phyloP scores from a whole-genome alignment of 1,140 invertebrate genomes.

The Cotesia vestalis region DNA sequence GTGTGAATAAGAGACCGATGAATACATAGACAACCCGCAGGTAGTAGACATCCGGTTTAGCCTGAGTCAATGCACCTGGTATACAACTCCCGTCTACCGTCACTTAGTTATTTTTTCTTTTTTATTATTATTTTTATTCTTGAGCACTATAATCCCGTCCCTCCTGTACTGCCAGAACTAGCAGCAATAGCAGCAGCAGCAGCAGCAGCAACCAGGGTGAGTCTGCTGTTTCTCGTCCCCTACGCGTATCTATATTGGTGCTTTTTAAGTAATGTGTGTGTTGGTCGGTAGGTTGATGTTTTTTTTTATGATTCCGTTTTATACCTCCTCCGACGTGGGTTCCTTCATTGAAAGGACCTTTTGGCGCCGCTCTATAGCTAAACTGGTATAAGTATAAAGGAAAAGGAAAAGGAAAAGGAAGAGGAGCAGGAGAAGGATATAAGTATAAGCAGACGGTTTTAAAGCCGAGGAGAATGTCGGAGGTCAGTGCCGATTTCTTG shows the following conservation, averaged over 20 bases:
- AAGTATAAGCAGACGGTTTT: slow-evolving; percentile 8
- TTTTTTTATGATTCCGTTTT: slow-evolving; percentile 19
- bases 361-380: slow-evolving; percentile 21
- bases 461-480: slow-evolving; percentile 31
- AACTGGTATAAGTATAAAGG: slow-evolving; percentile 16
- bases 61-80: slow-evolving; percentile 41
- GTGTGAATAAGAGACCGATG: neutral
- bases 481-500: slow-evolving; percentile 29
- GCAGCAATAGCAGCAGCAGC: neutral
- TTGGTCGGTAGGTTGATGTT: neutral
- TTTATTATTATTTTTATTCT: slow-evolving; percentile 30
- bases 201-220: neutral
- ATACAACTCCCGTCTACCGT: slow-evolving; percentile 21
- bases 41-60: slow-evolving; percentile 39
- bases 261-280: neutral
- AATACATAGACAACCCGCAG: slow-evolving; percentile 18
- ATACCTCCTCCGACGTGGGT: slow-evolving; percentile 22
- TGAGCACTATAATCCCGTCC: slow-evolving; percentile 10
- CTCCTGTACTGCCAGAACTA: neutral
- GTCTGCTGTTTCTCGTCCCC: too few species aligned
- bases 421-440: too few species aligned
- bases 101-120: neutral
- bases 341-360: slow-evolving; percentile 33
- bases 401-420: neutral
- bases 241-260: too few species aligned